phyloP scores from a whole-genome alignment of 2,888 invertebrate genomes.

The Galeruca laticollis region DNA sequence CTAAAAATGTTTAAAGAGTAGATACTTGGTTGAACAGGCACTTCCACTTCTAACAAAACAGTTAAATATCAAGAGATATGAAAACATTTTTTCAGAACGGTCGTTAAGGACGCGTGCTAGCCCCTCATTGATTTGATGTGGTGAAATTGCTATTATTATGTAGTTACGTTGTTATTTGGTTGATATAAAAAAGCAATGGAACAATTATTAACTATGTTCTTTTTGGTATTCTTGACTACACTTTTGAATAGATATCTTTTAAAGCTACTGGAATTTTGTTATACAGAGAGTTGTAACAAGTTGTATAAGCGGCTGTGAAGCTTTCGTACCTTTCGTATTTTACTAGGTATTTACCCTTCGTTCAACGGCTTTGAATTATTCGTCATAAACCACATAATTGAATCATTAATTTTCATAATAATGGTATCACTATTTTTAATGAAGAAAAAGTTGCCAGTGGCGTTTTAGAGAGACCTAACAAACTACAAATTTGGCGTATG shows the following conservation, averaged over 20 bases:
- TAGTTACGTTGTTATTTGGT: slow-evolving; percentile 20
- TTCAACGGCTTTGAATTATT: too few relatives aligned
- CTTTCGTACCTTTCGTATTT: too few relatives aligned
- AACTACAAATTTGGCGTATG: too few relatives aligned
- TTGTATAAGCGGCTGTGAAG: not conserved
- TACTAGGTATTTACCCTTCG: too few relatives aligned
- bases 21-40: not conserved
- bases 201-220: slow-evolving; percentile 6
- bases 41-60: slow-evolving; percentile 11
- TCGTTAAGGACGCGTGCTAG: slow-evolving; percentile 26
- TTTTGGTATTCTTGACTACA: slow-evolving; percentile 10
- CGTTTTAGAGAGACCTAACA: too few relatives aligned
- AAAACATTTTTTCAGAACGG: slow-evolving; percentile 26
- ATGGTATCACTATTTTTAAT: too few relatives aligned
- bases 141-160: slow-evolving; percentile 31
- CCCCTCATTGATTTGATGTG: slow-evolving; percentile 25
- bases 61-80: slow-evolving; percentile 9
- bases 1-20: not conserved
- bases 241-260: slow-evolving; percentile 12
- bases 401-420: too few relatives aligned
- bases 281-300: not conserved
- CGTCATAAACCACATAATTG: too few relatives aligned
- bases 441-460: too few relatives aligned
- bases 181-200: slow-evolving; percentile 19
- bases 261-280: slow-evolving; percentile 19